Percentiles rank a stretch among this genome's conserved stretches.
Evolutionary conservation across 1,140 invertebrate species (phyloP).

Genomic region (Magallana ariakensis): DNA sequence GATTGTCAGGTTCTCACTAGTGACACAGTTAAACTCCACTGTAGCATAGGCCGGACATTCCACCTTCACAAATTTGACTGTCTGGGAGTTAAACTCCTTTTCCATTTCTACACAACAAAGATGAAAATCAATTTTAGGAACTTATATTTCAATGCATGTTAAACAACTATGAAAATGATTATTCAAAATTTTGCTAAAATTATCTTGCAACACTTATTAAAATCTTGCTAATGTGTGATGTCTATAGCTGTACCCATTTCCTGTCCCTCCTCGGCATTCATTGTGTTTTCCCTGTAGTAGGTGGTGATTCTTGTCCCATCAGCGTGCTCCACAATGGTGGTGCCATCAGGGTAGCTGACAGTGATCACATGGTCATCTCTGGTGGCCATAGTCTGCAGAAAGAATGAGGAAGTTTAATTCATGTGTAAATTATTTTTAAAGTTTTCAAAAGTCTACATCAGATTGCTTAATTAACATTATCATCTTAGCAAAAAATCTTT

Average conservation of each 20-base stretch:
- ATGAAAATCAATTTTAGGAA: background rate
- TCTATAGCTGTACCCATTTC: background rate
- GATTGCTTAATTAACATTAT: no score
- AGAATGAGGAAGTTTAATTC: background rate
- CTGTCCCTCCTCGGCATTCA: background rate
- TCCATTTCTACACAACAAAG: conserved; percentile 55
- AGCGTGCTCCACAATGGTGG: conserved; percentile 77
- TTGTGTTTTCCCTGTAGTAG: conserved; percentile 70
- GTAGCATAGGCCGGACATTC: conserved; percentile 79
- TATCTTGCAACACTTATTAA: no score
- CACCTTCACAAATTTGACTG: conserved; percentile 76
- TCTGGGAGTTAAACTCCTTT: conserved; percentile 66
- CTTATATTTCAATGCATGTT: no score
- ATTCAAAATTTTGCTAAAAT: no score
- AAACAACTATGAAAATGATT: no score
- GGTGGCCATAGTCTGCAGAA: conserved; percentile 75
- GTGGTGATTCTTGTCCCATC: conserved; percentile 79
- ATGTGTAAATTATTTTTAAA: no score
- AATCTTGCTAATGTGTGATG: no score
- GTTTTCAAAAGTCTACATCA: no score
- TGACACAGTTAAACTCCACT: conserved; percentile 77
- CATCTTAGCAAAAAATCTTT: no score
- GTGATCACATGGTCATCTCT: conserved; percentile 79
- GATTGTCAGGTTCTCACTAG: conserved; percentile 75
- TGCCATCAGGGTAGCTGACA: conserved; percentile 77